Evolutionary conservation across 64 coral and sea anemone genomes (phyloP).

Genomic region (Astreopora myriophthalma): DNA sequence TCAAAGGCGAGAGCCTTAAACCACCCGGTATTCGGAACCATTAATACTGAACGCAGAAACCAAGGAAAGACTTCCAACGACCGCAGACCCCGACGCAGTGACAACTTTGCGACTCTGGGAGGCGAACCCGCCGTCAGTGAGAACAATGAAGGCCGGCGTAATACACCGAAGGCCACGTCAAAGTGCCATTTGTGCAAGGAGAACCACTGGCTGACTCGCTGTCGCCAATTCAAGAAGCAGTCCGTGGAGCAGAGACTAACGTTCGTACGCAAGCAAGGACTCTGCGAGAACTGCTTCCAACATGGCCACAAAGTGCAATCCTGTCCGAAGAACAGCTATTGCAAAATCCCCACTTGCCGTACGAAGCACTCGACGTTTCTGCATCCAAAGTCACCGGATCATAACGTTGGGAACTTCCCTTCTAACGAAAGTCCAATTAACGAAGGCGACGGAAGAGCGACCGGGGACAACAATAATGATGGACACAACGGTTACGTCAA

Average conservation of each 20-base stretch:
- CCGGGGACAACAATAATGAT: background rate
- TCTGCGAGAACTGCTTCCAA: constrained; percentile 57
- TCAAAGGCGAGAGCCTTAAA: constrained; percentile 14
- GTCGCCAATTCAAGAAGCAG: constrained; percentile 21
- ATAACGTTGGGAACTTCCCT: background rate
- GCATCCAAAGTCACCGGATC: background rate
- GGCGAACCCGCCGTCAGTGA: no score
- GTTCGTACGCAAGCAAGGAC: constrained; percentile 1
- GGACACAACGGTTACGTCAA: background rate
- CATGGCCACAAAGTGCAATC: background rate
- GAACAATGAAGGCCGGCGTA: no score
- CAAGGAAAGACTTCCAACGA: no score
- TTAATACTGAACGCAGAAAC: background rate
- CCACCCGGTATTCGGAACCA: constrained; percentile 25
- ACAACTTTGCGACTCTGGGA: no score
- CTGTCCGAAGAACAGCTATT: constrained; percentile 59
- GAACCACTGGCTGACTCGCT: constrained; percentile 50
- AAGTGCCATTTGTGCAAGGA: constrained; percentile 7
- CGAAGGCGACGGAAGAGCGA: background rate
- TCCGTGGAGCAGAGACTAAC: constrained; percentile 1
- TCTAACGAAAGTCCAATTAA: background rate
- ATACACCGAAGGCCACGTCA: no score
- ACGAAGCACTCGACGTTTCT: constrained; percentile 61
- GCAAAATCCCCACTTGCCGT: constrained; percentile 33
- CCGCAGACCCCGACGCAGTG: no score